phyloP scores from a whole-genome alignment of 2,113 vertebrate species.

The Vidua chalybeata region DNA sequence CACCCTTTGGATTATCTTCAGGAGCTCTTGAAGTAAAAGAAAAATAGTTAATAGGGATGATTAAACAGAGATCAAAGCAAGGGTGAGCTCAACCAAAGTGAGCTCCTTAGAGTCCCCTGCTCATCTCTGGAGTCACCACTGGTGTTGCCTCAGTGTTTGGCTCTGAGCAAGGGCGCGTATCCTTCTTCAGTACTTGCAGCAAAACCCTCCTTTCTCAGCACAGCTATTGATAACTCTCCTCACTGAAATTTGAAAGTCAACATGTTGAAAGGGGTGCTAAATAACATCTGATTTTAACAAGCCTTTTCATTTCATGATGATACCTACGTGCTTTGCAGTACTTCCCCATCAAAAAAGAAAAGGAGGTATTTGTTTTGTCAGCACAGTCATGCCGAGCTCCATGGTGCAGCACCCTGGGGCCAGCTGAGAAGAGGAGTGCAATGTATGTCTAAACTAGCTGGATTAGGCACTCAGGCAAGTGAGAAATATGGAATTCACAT shows the following conservation, averaged over 20 bases:
- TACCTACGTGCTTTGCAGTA: background rate
- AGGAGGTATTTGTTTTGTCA: background rate
- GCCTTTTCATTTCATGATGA: background rate
- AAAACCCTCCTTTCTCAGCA: background rate
- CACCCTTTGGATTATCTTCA: background rate
- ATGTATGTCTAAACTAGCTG: background rate
- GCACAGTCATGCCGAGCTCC: background rate
- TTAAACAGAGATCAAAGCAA: background rate
- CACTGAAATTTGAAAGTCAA: background rate
- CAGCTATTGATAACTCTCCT: background rate
- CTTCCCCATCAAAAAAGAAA: background rate
- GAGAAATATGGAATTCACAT: background rate
- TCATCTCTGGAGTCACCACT: background rate
- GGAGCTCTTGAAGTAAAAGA: background rate
- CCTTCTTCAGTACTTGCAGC: background rate
- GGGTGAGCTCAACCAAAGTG: background rate
- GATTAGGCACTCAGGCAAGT: background rate
- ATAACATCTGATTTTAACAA: background rate
- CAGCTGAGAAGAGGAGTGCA: background rate
- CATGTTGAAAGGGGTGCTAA: background rate
- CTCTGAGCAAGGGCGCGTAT: background rate
- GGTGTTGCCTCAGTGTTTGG: background rate
- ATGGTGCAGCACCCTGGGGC: background rate
- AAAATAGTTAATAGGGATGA: background rate
- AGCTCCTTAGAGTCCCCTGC: background rate